A percentile compares a stretch with the other conserved stretches of the same genome.
Conservation (phyloP, 2,113 vertebrate genomes). For the Chrysemys picta region DNA sequence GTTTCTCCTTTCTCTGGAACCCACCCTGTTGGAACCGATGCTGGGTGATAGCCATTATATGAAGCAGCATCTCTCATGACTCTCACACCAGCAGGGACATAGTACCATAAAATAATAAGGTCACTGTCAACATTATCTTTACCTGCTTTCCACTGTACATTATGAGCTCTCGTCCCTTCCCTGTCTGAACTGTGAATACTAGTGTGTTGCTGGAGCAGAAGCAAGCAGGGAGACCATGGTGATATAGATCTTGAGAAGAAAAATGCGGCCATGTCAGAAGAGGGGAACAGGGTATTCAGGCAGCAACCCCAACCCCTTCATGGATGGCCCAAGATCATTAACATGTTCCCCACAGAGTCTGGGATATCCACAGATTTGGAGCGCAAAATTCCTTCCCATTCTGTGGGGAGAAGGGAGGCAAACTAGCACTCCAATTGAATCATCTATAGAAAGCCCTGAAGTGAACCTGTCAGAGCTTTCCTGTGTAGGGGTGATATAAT, state of each 20-base stretch:
- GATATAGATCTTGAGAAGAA: background rate
- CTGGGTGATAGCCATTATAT: background rate
- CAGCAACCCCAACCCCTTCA: background rate
- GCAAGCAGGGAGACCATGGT: background rate
- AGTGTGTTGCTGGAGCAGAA: background rate
- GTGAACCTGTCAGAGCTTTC: background rate
- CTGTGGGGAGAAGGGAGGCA: background rate
- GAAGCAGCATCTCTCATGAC: background rate
- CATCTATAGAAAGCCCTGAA: background rate
- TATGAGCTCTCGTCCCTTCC: background rate
- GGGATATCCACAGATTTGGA: background rate
- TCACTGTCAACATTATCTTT: background rate
- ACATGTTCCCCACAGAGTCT: background rate
- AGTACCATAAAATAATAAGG: background rate
- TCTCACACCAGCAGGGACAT: background rate
- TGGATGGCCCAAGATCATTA: background rate
- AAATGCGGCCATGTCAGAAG: rapidly evolving
- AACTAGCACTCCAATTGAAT: background rate
- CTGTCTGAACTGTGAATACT: background rate
- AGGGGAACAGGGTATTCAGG: background rate
- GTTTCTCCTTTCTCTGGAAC: background rate
- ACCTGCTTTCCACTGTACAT: background rate
- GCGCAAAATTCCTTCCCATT: background rate
- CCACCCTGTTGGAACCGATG: rapidly evolving
- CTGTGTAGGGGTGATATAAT: background rate